phyloP scores from a whole-genome alignment of 1,140 invertebrate species.

The Goniozus legneri region DNA sequence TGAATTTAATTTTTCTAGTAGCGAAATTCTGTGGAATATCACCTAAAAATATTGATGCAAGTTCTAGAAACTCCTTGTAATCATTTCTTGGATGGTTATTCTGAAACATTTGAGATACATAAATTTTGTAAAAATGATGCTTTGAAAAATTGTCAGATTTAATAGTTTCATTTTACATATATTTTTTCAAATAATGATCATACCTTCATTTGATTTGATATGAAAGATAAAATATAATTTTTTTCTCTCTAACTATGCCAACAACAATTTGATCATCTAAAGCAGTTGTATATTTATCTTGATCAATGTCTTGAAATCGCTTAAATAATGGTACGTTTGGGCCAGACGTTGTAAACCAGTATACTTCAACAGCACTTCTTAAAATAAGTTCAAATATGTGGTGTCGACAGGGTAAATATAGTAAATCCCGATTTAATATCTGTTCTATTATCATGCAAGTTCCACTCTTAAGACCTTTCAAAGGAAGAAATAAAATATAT shows the following conservation, averaged over 20 bases:
- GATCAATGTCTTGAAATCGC: slow-evolving; percentile 17
- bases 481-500: too few species aligned
- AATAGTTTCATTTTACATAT: too few species aligned
- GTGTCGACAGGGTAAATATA: slow-evolving; percentile 19
- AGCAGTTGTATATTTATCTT: neutral
- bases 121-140: too few species aligned
- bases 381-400: slow-evolving; percentile 22
- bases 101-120: too few species aligned
- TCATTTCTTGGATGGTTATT: slow-evolving; percentile 25
- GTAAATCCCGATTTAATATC: slow-evolving; percentile 9
- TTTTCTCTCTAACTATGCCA: neutral
- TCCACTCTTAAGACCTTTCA: too few species aligned
- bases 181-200: neutral
- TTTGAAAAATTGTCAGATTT: too few species aligned
- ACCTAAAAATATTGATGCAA: slow-evolving; percentile 25
- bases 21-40: slow-evolving; percentile 19
- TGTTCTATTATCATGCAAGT: slow-evolving; percentile 10
- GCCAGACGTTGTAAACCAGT: neutral
- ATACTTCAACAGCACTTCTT: slow-evolving; percentile 14
- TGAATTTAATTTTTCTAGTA: slow-evolving; percentile 30
- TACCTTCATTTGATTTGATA: neutral
- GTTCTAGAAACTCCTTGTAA: slow-evolving; percentile 29
- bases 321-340: slow-evolving; percentile 16
- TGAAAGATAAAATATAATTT: neutral
- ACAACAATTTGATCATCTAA: neutral